A percentile compares a stretch with the other conserved stretches of the same genome.
Evolutionary conservation across 2,888 invertebrate genomes (phyloP).

Genomic region (Hirtodrosophila alboralis): DNA sequence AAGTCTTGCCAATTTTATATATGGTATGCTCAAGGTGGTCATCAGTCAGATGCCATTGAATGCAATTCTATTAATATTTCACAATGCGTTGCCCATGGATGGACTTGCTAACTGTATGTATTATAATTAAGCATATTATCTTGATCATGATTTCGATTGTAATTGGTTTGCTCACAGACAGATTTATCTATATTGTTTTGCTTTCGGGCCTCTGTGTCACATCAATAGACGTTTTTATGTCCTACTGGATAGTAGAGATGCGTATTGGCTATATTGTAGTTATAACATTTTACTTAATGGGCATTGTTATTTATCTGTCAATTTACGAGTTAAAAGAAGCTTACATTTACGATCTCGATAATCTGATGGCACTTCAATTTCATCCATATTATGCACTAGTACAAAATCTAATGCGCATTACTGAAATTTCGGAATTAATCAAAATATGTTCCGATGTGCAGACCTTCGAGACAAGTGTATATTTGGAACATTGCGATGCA

Average conservation of each 20-base stretch:
- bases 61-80: constrained; percentile 16
- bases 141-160: too few relatives aligned
- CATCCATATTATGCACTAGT: constrained; percentile 38
- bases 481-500: constrained; percentile 40
- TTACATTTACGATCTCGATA: background rate
- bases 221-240: constrained; percentile 35
- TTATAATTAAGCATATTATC: too few relatives aligned
- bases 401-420: constrained; percentile 20
- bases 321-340: background rate
- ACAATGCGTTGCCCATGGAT: constrained; percentile 2
- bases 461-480: constrained; percentile 43
- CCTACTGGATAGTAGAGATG: constrained; percentile 25
- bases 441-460: constrained; percentile 37
- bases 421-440: background rate
- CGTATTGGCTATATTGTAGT: constrained; percentile 31
- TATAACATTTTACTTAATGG: constrained; percentile 24
- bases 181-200: constrained; percentile 17
- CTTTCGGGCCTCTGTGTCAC: constrained; percentile 30
- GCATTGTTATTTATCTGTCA: constrained; percentile 30
- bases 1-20: constrained; percentile 29
- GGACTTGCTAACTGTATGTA: constrained; percentile 25
- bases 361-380: background rate
- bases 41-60: constrained; percentile 32
- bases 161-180: constrained; percentile 1
- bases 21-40: constrained; percentile 9